A percentile compares a stretch with the other conserved stretches of the same genome.
phyloP scores from a whole-genome alignment of 1,140 invertebrate genomes.

The Pseudomyrmex dendroicus region DNA sequence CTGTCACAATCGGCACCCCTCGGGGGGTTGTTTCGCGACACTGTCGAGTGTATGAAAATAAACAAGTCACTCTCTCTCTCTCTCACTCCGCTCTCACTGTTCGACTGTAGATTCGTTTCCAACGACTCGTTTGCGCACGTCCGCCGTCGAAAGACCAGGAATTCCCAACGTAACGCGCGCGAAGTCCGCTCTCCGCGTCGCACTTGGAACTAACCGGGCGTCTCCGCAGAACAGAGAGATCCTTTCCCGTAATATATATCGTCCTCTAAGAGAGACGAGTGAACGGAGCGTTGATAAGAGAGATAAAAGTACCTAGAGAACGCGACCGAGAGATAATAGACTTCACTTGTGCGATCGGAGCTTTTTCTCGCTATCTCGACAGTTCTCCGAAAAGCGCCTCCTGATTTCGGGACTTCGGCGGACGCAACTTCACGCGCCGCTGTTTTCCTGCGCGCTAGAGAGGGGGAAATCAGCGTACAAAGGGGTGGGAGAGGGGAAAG shows the following conservation, averaged over 20 bases:
- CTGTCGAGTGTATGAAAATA: slow-evolving; percentile 4
- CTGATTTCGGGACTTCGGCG: not conserved
- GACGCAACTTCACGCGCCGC: slow-evolving; percentile 29
- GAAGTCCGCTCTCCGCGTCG: slow-evolving; percentile 25
- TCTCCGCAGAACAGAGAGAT: slow-evolving; percentile 37
- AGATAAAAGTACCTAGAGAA: not conserved
- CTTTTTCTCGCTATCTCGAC: not conserved
- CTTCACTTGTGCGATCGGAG: too few species aligned
- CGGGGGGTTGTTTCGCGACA: not conserved
- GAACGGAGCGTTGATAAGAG: not conserved
- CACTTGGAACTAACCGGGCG: slow-evolving; percentile 57
- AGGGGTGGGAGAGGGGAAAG: not conserved
- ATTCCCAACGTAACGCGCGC: slow-evolving; percentile 18
- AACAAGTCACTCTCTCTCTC: not conserved
- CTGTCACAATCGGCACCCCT: not conserved
- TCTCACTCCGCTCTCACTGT: not conserved
- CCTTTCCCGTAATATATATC: slow-evolving; percentile 38
- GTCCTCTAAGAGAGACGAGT: slow-evolving; percentile 15
- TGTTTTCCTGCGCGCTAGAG: slow-evolving; percentile 33
- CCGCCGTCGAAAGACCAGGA: not conserved
- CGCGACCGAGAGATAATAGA: too few species aligned
- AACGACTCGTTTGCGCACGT: not conserved
- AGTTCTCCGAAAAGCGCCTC: not conserved
- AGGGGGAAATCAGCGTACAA: slow-evolving; percentile 6
- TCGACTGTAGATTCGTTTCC: not conserved